Conservation (phyloP, 1,140 invertebrate species). For the Cyclargus thomasi region DNA sequence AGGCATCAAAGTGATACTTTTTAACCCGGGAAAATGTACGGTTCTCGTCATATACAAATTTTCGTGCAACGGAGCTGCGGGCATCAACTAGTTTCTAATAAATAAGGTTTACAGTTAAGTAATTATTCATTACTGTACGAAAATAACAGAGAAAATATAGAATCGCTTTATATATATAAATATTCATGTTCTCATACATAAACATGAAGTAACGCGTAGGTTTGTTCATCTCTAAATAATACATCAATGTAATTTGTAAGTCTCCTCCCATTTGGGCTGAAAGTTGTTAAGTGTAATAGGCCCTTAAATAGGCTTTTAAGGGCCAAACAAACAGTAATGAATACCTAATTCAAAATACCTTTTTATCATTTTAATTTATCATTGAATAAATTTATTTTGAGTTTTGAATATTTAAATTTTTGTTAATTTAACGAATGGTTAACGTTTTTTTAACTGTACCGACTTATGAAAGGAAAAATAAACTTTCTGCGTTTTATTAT, state of each 20-base stretch:
- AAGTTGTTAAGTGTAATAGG: background rate
- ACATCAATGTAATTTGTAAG: background rate
- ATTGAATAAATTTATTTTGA: background rate
- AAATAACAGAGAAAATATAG: background rate
- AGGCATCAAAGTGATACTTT: too few species aligned
- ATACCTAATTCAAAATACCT: background rate
- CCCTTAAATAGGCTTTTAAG: background rate
- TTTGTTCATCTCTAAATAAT: background rate
- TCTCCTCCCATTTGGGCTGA: background rate
- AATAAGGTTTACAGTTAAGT: too few species aligned
- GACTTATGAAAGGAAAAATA: too few species aligned
- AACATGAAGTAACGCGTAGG: background rate
- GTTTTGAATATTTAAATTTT: background rate
- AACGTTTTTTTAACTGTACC: background rate
- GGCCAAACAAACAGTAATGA: background rate
- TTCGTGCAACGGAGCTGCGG: too few species aligned
- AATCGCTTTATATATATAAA: background rate
- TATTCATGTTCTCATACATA: background rate
- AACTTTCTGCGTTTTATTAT: too few species aligned
- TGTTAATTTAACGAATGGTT: background rate
- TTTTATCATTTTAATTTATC: constrained; percentile 1
- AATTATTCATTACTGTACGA: background rate
- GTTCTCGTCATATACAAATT: too few species aligned
- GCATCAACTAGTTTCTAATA: too few species aligned
- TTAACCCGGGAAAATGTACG: too few species aligned